Evolutionary conservation across 2,797 vertebrate species (phyloP).

Genomic region (Bradypodion pumilum): DNA sequence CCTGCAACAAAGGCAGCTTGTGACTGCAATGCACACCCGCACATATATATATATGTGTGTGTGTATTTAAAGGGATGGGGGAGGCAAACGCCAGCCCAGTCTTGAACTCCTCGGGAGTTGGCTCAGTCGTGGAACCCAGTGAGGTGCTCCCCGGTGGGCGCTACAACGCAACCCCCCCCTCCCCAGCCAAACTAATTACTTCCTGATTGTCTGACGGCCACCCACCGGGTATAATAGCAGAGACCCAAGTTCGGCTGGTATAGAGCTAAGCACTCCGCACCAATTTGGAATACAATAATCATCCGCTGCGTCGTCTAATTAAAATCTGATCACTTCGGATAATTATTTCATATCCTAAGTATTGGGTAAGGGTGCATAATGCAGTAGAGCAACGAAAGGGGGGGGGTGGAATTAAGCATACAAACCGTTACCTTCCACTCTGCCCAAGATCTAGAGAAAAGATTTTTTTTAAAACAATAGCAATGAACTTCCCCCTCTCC

Average conservation of each 20-base stretch:
- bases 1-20: constrained; percentile 64
- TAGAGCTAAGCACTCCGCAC: constrained; percentile 70
- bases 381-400: background rate
- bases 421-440: background rate
- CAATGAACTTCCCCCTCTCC: fast-evolving
- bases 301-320: constrained; percentile 69
- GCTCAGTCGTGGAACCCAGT: constrained; percentile 69
- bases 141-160: constrained; percentile 74
- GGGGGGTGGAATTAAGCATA: background rate
- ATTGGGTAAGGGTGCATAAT: constrained; percentile 52
- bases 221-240: constrained; percentile 76
- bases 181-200: constrained; percentile 76
- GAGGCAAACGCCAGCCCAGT: constrained; percentile 17
- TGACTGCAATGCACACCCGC: constrained; percentile 52
- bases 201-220: constrained; percentile 77
- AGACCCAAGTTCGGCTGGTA: constrained; percentile 72
- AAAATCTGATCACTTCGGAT: constrained; percentile 71
- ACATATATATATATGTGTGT: no score
- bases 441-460: background rate
- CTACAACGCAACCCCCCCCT: constrained; percentile 52
- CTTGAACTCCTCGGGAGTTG: constrained; percentile 57
- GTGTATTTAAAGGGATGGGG: no score
- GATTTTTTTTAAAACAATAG: background rate
- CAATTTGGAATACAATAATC: constrained; percentile 71
- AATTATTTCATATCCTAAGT: constrained; percentile 69